Evolutionary conservation across 92 coral and sea anemone genomes (phyloP), one percentile per base, ranked within the genome.

Genomic region (Diadumene lineata): DNA sequence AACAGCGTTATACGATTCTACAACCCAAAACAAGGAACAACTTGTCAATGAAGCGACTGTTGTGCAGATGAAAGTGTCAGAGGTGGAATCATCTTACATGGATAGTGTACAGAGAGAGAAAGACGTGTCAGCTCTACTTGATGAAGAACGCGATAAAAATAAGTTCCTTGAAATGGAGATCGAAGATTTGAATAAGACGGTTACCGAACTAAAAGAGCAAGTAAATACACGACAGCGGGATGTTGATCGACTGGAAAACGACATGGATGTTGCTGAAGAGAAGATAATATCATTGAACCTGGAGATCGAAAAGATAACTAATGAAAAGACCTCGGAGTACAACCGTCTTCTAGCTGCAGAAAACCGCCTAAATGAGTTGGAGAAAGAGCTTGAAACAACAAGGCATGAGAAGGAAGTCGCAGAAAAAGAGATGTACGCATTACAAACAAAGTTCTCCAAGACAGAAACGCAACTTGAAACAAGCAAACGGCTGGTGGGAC

Each of bases 231-330:
- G 87, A 26, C 97, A 88, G 65, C 77, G 90, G 26, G 97, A 88
- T 33, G 72, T 84, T 62, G 97, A 91, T 70, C 79, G 84, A 84
- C 70, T 92, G 17, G 96, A 96, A 69, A 86, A 84, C 67, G 99
- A 96, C 56, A 88, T 96, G 96, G 96, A 96, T 77, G 86, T 84
- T 13, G 99, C 99, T 22, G 97, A 96, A 80, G 96, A 92, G 65
- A 88, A 88, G 51, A 92, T 96, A 46, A 93, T 92, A 70, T 77
- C 93, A 22, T 75, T 96, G 44, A 93, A 89, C 33, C 81, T 89
- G 33, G 99, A 96, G 50, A 80, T 89, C 66, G 99, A 96, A 60
- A 81, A 82, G 71, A 79, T 96, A 23, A 86, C 84, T 24, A 97
- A 88, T 4, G 96, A 96, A 51, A 96, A 88, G 66, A 79, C 85